These are phyloP conservation scores for Ichneumoninae sp. DNA, from an alignment of 2,888 invertebrate species.

Conservation along the genomic window DNA sequence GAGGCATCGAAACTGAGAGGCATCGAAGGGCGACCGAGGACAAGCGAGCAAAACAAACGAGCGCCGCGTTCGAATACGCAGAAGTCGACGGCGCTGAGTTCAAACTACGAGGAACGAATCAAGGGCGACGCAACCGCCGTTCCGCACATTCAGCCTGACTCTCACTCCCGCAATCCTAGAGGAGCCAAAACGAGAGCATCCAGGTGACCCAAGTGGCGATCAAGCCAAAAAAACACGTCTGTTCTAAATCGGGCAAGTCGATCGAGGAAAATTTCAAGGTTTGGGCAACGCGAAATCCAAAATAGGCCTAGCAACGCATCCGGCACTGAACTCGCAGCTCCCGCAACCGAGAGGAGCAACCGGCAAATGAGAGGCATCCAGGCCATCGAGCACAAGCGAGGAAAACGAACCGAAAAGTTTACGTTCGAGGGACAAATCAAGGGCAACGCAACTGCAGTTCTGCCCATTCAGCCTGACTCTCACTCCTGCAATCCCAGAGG, in stretches of 20 bases:
- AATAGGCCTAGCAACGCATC: slow-evolving; percentile 1
- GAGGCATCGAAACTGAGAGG: slow-evolving; percentile 19
- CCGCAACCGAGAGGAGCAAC: slow-evolving; percentile 19
- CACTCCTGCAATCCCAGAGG: slow-evolving; percentile 41
- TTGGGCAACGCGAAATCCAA: slow-evolving; percentile 14
- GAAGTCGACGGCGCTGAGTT: slow-evolving; percentile 22
- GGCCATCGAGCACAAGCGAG: slow-evolving; percentile 46
- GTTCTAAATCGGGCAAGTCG: slow-evolving; percentile 4
- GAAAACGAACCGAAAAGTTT: slow-evolving; percentile 31
- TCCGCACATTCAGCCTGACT: slow-evolving; percentile 43
- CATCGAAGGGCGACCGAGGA: slow-evolving; percentile 12
- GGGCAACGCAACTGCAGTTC: slow-evolving; percentile 26
- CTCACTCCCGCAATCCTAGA: slow-evolving; percentile 46
- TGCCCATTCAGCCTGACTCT: slow-evolving; percentile 43
- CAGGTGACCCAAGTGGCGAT: slow-evolving; percentile 7
- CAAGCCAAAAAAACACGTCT: slow-evolving; percentile 17
- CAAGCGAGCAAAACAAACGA: slow-evolving; percentile 34
- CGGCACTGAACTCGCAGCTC: slow-evolving; percentile 25
- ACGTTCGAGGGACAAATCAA: slow-evolving; percentile 34
- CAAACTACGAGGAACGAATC: slow-evolving; percentile 11
- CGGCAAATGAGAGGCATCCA: slow-evolving; percentile 37
- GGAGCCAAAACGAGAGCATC: slow-evolving; percentile 19
- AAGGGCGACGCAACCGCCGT: slow-evolving; percentile 19
- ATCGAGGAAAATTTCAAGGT: slow-evolving; percentile 24
- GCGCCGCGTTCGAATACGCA: slow-evolving; percentile 7